Evolutionary conservation across 2,113 vertebrate genomes (phyloP).

Genomic region (Neodon shergylaensis): DNA sequence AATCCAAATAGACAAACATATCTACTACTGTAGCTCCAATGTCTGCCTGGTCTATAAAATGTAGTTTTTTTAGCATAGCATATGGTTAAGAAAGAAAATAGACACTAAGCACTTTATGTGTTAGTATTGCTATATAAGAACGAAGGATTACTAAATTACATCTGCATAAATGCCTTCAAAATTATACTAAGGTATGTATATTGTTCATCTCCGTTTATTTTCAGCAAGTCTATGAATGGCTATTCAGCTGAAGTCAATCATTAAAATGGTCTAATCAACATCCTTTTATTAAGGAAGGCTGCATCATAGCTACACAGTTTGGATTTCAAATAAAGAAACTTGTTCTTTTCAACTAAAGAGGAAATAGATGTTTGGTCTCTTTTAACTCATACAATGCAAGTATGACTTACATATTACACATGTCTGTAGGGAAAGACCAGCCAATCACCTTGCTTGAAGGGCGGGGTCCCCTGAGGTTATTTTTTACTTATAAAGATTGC

Average conservation of each 20-base stretch:
- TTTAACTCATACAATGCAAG: background rate
- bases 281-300: slow-evolving; percentile 49
- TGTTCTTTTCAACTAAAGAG: slow-evolving; percentile 45
- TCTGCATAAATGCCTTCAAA: slow-evolving; percentile 2
- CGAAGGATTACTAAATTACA: slow-evolving; percentile 37
- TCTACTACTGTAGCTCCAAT: background rate
- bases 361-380: slow-evolving; percentile 15
- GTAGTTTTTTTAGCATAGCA: background rate
- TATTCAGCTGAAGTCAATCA: slow-evolving; percentile 51
- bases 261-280: slow-evolving; percentile 54
- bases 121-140: slow-evolving; percentile 50
- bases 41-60: slow-evolving; percentile 32
- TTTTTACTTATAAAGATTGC: too few relatives aligned
- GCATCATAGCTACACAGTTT: slow-evolving; percentile 53
- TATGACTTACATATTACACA: background rate
- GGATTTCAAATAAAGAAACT: slow-evolving; percentile 8
- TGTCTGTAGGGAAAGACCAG: too few relatives aligned
- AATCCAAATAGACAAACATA: slow-evolving; percentile 36
- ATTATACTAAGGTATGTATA: slow-evolving; percentile 52
- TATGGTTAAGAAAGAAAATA: slow-evolving; percentile 15
- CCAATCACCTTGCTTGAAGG: too few relatives aligned
- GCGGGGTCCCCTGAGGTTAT: too few relatives aligned
- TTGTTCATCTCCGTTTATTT: slow-evolving; percentile 53
- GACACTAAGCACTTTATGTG: background rate
- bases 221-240: slow-evolving; percentile 26